Conservation (phyloP, 2,797 vertebrate genomes). For the Sparus aurata region DNA sequence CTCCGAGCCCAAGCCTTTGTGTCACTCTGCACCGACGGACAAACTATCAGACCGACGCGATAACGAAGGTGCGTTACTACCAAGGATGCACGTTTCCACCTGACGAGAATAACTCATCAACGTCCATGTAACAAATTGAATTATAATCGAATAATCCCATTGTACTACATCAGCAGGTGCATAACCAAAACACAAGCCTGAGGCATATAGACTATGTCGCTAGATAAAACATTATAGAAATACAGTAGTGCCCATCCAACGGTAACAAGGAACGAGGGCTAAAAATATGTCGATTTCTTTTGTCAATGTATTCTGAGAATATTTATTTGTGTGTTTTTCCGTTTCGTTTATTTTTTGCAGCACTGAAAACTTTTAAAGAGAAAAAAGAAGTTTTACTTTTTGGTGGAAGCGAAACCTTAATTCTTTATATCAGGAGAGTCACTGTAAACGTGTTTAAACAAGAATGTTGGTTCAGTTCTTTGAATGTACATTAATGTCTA, state of each 20-base stretch:
- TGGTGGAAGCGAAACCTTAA: constrained; percentile 77
- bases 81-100: constrained; percentile 81
- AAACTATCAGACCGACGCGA: constrained; percentile 65
- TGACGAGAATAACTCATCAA: constrained; percentile 76
- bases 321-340: constrained; percentile 74
- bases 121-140: constrained; percentile 81
- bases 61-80: constrained; percentile 67
- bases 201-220: constrained; percentile 78
- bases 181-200: constrained; percentile 84
- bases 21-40: constrained; percentile 70
- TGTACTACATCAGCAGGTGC: constrained; percentile 81
- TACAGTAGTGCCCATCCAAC: constrained; percentile 78
- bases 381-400: constrained; percentile 77
- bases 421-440: constrained; percentile 82
- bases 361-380: constrained; percentile 76
- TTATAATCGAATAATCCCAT: constrained; percentile 80
- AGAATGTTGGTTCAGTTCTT: constrained; percentile 86
- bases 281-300: constrained; percentile 76
- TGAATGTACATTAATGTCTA: constrained; percentile 87
- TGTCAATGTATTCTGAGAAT: constrained; percentile 81
- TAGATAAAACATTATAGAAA: constrained; percentile 80
- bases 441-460: constrained; percentile 84
- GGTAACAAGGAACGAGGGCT: constrained; percentile 81
- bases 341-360: constrained; percentile 63
- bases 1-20: constrained; percentile 79